Evolutionary conservation across 2,797 vertebrate genomes (phyloP).

Genomic region (Microctenopoma stevenorrisi): DNA sequence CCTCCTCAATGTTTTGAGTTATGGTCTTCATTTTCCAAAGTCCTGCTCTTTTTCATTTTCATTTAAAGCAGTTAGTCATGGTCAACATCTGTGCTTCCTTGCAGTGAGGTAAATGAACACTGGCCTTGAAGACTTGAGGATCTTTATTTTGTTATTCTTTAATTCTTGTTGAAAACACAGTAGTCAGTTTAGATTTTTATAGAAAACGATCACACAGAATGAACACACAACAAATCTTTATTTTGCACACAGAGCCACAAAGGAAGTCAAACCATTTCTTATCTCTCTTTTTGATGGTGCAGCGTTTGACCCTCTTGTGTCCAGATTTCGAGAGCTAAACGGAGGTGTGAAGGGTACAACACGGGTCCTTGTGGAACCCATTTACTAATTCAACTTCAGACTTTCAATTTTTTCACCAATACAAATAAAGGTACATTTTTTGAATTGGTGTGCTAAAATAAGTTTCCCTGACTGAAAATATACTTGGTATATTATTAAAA

Average conservation of each 20-base stretch:
- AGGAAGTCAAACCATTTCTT: neutral
- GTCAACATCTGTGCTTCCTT: neutral
- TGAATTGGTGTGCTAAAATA: neutral
- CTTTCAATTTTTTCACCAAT: neutral
- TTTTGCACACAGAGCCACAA: neutral
- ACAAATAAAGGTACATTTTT: neutral
- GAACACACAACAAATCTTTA: neutral
- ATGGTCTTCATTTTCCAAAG: constrained; percentile 14
- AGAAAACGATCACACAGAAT: too few relatives aligned
- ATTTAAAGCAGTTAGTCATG: constrained; percentile 29
- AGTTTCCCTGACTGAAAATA: neutral
- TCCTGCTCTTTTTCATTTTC: constrained; percentile 17
- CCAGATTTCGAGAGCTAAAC: neutral
- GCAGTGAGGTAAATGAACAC: neutral
- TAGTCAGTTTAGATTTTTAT: too few relatives aligned
- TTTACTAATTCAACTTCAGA: neutral
- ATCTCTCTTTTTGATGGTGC: neutral
- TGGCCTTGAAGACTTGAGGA: neutral
- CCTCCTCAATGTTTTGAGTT: constrained; percentile 10
- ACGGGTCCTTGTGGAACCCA: neutral
- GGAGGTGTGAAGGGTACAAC: neutral
- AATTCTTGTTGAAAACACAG: too few relatives aligned
- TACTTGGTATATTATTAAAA: neutral
- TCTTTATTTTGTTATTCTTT: neutral
- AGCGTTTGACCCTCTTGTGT: neutral